Conservation (phyloP, 2,113 vertebrate species). For the Myotis brandtii region DNA sequence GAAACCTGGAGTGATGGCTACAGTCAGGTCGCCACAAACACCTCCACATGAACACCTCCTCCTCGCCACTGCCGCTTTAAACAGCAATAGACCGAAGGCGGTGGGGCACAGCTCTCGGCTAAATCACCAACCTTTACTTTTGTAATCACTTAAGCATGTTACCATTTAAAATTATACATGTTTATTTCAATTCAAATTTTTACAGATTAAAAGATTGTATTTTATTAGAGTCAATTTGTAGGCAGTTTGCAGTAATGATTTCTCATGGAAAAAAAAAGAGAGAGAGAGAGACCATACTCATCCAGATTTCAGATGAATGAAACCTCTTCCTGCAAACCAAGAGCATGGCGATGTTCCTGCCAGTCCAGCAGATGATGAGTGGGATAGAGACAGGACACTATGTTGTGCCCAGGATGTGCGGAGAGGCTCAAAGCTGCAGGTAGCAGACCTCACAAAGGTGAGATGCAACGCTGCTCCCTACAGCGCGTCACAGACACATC, state of each 20-base stretch:
- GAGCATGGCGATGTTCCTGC: neutral
- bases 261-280: neutral
- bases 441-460: neutral
- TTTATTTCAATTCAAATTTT: slow-evolving; percentile 67
- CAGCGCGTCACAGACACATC: neutral
- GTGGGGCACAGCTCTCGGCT: neutral
- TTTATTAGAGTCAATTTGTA: slow-evolving; percentile 20
- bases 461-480: neutral
- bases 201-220: slow-evolving; percentile 52
- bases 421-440: neutral
- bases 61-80: neutral
- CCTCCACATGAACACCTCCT: neutral
- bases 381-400: neutral
- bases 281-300: neutral
- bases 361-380: neutral
- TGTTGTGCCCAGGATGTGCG: fast-evolving
- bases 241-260: slow-evolving; percentile 41
- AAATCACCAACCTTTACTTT: neutral
- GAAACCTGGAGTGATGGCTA: neutral
- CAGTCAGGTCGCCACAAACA: neutral
- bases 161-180: neutral
- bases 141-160: neutral
- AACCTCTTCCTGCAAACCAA: neutral
- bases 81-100: neutral
- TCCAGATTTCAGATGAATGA: neutral